Evolutionary conservation across 1,140 invertebrate species (phyloP), one percentile per base, ranked within the genome.

Genomic region (Micrasema minimum): DNA sequence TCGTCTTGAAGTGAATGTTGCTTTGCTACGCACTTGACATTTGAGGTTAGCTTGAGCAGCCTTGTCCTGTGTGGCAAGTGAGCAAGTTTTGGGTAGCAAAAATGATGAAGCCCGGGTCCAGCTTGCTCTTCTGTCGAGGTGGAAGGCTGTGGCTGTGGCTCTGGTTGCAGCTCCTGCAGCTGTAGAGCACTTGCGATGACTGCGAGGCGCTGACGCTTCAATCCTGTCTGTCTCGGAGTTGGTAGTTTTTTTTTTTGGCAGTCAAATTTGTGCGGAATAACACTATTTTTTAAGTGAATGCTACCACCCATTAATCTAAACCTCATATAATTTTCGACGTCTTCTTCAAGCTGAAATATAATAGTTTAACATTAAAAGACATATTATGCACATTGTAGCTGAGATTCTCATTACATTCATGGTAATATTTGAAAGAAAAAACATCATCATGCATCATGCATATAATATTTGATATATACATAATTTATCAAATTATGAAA

Each of bases 21-120:
- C 38, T 41, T 41, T 41, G n/a, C 38, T 41, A 41, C 38, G 38
- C 10, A 41, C 38, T n/a, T 41, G 38, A 41, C 38, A 41, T 41
- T 41, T 41, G 38, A 2, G 1, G 38, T 5, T 41, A 41, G 5
- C 38, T 41, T 41, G 38, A 41, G n/a, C 38, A 41, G 38, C 38
- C 38, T 41, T 41, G 38, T 41, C 38, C 38, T 41, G 38, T 41
- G 5, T 41, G 10, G 38, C 5, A 41, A 41, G 5, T 41, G 38
- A 41, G 10, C 38, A 41, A 41, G 1, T n/a, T 9, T 11, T 41
- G 38, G n/a, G 38, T 38, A 5, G 37, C 37, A n/a, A n/a, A n/a
- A n/a, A n/a, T n/a, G n/a, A n/a, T n/a, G n/a, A n/a, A n/a, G n/a
- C n/a, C n/a, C n/a, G n/a, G 41, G 41, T 45, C 41, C 41, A 45